These are phyloP conservation scores for Iguana delicatissima DNA, from an alignment of 2,797 vertebrate species.

Conservation along the genomic window DNA sequence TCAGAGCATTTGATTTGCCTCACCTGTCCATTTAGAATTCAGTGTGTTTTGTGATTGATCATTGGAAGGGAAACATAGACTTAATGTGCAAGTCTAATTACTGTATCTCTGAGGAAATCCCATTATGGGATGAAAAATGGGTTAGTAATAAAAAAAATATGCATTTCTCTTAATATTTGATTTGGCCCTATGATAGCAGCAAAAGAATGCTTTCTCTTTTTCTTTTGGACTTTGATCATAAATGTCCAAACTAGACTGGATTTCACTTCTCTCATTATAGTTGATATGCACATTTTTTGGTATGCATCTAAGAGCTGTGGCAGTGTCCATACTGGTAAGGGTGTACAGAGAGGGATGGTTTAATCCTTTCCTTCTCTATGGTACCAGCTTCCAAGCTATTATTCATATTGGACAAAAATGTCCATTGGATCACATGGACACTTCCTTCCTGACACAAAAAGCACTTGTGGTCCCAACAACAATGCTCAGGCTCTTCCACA, in stretches of 20 bases:
- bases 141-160: too few relatives aligned
- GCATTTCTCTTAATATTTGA: too few relatives aligned
- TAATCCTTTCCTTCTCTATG: neutral
- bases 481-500: neutral
- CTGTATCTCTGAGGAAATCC: too few relatives aligned
- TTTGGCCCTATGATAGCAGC: too few relatives aligned
- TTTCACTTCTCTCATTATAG: too few relatives aligned
- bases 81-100: too few relatives aligned
- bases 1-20: too few relatives aligned
- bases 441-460: neutral
- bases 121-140: too few relatives aligned
- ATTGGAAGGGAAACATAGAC: too few relatives aligned
- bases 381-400: neutral
- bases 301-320: neutral
- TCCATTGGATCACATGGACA: neutral
- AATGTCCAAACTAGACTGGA: neutral
- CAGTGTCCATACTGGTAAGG: neutral
- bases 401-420: neutral
- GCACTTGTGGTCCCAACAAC: neutral
- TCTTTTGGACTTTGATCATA: neutral
- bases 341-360: neutral
- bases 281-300: neutral
- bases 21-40: too few relatives aligned
- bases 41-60: too few relatives aligned
- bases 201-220: neutral